A percentile compares a stretch with the other conserved stretches of the same genome.
Evolutionary conservation across 2,888 invertebrate species (phyloP).

Genomic region (Amblyteles armatorius): DNA sequence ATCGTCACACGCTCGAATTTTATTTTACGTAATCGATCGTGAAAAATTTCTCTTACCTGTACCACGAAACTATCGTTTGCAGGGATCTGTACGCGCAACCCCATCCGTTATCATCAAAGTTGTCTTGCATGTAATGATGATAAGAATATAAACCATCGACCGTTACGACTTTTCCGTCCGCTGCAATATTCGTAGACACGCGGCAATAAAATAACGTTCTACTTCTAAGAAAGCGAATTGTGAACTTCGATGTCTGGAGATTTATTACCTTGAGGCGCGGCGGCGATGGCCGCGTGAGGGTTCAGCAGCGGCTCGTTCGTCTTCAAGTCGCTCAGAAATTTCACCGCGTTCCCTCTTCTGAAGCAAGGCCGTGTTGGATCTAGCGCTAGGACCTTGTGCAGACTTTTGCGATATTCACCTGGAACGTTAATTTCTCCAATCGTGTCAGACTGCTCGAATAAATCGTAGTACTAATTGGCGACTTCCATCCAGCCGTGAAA

Average conservation of each 20-base stretch:
- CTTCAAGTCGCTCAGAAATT: conserved; percentile 85
- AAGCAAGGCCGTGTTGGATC: conserved; percentile 90
- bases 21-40: background rate
- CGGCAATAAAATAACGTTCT: background rate
- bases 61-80: conserved; percentile 99
- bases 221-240: conserved; percentile 22
- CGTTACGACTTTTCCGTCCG: conserved; percentile 85
- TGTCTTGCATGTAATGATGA: conserved; percentile 98
- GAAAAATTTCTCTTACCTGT: conserved; percentile 86
- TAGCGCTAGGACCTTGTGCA: conserved; percentile 91
- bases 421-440: conserved; percentile 52
- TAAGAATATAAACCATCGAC: conserved; percentile 96
- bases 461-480: too few relatives aligned
- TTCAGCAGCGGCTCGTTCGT: conserved; percentile 87
- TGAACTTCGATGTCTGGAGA: conserved; percentile 68
- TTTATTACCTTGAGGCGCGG: conserved; percentile 74
- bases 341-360: conserved; percentile 89
- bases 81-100: conserved; percentile 99
- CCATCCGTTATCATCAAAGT: conserved; percentile 98
- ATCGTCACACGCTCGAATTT: background rate
- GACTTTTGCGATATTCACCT: conserved; percentile 88
- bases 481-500: too few relatives aligned
- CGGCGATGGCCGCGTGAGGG: conserved; percentile 89
- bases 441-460: background rate
- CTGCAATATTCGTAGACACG: conserved; percentile 35